These are phyloP conservation scores for Gymnocheta viridis DNA, from an alignment of 2,888 invertebrate species.

Conservation along the genomic window DNA sequence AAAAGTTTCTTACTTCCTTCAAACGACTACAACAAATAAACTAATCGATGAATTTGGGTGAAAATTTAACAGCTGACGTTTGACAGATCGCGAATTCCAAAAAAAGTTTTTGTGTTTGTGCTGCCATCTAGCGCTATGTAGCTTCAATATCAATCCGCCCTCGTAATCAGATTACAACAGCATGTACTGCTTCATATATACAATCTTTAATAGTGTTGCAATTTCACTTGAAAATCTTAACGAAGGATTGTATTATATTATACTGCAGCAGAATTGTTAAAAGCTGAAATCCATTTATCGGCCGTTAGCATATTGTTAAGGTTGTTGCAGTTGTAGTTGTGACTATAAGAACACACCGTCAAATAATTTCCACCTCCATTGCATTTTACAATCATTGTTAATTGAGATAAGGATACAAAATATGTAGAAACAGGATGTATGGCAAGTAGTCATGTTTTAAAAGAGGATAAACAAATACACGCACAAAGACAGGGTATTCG, in stretches of 20 bases:
- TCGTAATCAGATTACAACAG: too few relatives aligned
- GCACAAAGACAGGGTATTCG: constrained; percentile 15
- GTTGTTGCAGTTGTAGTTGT: constrained; percentile 15
- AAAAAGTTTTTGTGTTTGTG: too few relatives aligned
- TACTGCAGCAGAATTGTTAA: not conserved
- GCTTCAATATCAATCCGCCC: too few relatives aligned
- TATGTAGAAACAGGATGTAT: constrained; percentile 45
- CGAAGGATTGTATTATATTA: not conserved
- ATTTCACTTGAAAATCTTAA: not conserved
- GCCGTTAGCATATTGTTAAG: constrained; percentile 21
- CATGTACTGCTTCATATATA: not conserved
- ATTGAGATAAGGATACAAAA: constrained; percentile 64
- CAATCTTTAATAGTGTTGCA: not conserved
- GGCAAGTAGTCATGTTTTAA: constrained; percentile 9
- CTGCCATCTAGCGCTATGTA: too few relatives aligned
- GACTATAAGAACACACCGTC: constrained; percentile 10
- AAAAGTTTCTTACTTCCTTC: too few relatives aligned
- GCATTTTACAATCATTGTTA: constrained; percentile 58
- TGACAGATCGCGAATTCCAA: too few relatives aligned
- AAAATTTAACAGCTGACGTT: too few relatives aligned
- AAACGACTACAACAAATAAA: too few relatives aligned
- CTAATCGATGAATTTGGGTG: too few relatives aligned
- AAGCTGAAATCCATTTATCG: constrained; percentile 27
- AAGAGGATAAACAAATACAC: constrained; percentile 12
- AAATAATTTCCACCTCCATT: constrained; percentile 33